Base-by-base conservation (phyloP, 2,113 vertebrate species). In the Seriola rivoliana region DNA sequence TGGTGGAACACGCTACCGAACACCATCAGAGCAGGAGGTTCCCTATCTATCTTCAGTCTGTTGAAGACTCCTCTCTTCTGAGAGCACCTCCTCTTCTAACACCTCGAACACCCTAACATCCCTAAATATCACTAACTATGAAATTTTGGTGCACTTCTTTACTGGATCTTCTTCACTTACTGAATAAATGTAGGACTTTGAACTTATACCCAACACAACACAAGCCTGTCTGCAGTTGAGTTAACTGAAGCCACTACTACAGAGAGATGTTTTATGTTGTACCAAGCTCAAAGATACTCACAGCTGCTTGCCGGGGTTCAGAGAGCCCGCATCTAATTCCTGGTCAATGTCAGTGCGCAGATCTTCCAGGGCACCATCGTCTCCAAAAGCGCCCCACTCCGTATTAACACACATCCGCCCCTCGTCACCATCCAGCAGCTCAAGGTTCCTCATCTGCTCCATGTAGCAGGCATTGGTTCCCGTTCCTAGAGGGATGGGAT, bases 391-490 rank as follows among this genome's bases (percentile, higher is more conserved):
- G 0, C 98, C 98, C 98, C 98, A 99, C 91, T 99, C 98, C 87
- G 97, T 98, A 89, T 99, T 99, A 77, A 99, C 95, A 63, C 98
- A 99, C 98, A 99, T 99, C 1, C 96, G 93, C 0, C 98, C 98
- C 73, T 99, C 98, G 0, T 99, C 98, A 0, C 97, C 98, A 13
- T 99, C 98, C 82, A 99, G 96, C 70, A 93, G 73, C 81, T 97
- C 97, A 0, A 99, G 94, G 90, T 99, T 96, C 9, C 96, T 96
- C 97, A 99, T 97, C 86, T 99, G 97, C 90, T 99, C 98, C 98
- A 99, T 99, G 95, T 99, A 99, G 83, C 98, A 99, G 50, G 97
- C 97, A 0, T 99, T 99, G 76, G 97, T 98, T 0, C 98, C 98
- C 0, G 97, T 99, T 42, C 98, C 98, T 99, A 85, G 1, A 50